Evolutionary conservation across 2,797 vertebrate genomes (phyloP).

Genomic region (Pelochelys cantorii): DNA sequence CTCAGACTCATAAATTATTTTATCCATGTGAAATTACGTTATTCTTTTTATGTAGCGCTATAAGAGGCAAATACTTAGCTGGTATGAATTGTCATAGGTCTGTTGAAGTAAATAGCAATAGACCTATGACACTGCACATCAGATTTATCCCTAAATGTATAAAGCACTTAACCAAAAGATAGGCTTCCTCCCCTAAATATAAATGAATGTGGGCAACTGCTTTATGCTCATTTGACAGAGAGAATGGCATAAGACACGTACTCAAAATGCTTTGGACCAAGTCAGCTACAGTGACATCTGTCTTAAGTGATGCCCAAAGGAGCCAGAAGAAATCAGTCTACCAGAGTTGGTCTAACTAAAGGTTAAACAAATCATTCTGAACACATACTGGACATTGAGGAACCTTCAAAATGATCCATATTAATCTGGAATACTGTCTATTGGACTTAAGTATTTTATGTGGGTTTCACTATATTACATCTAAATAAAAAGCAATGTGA

Average conservation of each 20-base stretch:
- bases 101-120: neutral
- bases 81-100: neutral
- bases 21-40: neutral
- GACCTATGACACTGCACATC: neutral
- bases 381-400: neutral
- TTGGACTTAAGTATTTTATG: neutral
- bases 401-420: neutral
- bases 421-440: neutral
- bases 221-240: slow-evolving; percentile 7
- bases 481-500: neutral
- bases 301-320: neutral
- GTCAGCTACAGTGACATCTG: neutral
- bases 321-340: neutral
- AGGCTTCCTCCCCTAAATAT: neutral
- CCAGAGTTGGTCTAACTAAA: neutral
- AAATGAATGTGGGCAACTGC: neutral
- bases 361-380: neutral
- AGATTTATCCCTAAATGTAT: neutral
- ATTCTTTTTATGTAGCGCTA: neutral
- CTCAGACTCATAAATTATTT: neutral
- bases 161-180: neutral
- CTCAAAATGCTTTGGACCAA: neutral
- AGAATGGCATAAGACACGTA: slow-evolving; percentile 5
- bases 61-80: neutral
- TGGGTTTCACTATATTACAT: neutral